Evolutionary conservation across 1,140 invertebrate species (phyloP), one percentile per base, ranked within the genome.

Genomic region (Xylocopa sonorina): DNA sequence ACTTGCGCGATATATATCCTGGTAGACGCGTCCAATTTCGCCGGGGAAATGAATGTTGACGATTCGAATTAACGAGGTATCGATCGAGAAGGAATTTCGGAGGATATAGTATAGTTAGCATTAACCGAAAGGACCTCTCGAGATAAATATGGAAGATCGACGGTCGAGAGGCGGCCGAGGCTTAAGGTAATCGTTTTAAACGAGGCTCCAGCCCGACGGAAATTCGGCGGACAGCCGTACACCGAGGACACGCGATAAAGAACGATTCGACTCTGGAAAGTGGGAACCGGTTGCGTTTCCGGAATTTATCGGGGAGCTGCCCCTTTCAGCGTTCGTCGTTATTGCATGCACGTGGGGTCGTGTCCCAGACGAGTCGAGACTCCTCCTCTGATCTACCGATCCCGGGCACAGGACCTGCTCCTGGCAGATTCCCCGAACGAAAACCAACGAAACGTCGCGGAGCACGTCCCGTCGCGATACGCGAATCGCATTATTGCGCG

Each of bases 401-500:
- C 77, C 46, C 77, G 58, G 53, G 27, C 78, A n/a, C n/a, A 58
- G 78, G 66, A 32, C 62, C 41, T 48, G 55, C 38, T 66, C 62
- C 27, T 55, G 73, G 63, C 73, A 62, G 73, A 57, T 24, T 77
- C 75, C 32, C 63, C 53, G n/a, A 60, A 60, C 75, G 84, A 88
- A n/a, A 85, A 87, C 75, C 80, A 67, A 82, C 78, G 81, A 83
- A 66, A 67, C 58, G 63, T 73, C 41, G 67, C 50, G 72, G n/a
- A n/a, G n/a, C n/a, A 63, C 29, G 71, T 41, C 63, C 68, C 77
- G 85, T 50, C 77, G 71, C 74, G 85, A 88, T 85, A 84, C 80
- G 82, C 67, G 85, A 88, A 80, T 85, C 82, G 85, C 78, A 87
- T 87, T 88, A 88, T 84, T 88, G 80, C 81, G 72, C 72, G 81